Evolutionary conservation across 2,888 invertebrate species (phyloP).

Genomic region (Octonoba sinensis): DNA sequence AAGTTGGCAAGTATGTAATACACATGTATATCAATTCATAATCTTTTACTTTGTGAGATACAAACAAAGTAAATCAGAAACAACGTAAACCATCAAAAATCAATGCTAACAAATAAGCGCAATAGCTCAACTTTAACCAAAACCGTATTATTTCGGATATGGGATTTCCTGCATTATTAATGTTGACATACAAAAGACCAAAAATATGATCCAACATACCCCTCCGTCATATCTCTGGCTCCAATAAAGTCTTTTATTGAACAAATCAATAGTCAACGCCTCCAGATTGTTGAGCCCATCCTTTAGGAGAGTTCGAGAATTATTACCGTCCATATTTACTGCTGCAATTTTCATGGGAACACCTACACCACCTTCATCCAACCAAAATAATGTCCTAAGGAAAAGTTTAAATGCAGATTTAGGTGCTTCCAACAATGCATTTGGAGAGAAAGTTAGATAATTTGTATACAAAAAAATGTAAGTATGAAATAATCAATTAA

Average conservation of each 20-base stretch:
- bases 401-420: constrained; percentile 59
- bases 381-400: constrained; percentile 90
- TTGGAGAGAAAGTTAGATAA: not conserved
- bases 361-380: constrained; percentile 92
- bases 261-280: constrained; percentile 84
- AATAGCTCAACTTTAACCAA: too few species aligned
- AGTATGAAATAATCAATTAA: too few species aligned
- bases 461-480: not conserved
- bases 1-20: too few species aligned
- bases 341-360: constrained; percentile 86
- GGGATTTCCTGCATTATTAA: too few species aligned
- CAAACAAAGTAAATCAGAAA: too few species aligned
- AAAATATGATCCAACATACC: constrained; percentile 68
- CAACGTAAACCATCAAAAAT: too few species aligned
- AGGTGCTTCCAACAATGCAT: not conserved
- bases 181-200: too few species aligned
- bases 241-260: constrained; percentile 87
- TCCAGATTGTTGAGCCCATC: constrained; percentile 80
- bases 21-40: too few species aligned
- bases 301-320: constrained; percentile 79
- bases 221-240: constrained; percentile 75
- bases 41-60: too few species aligned
- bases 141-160: too few species aligned
- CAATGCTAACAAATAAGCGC: too few species aligned
- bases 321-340: constrained; percentile 93